Percentiles rank a stretch among this genome's conserved stretches.
phyloP scores from a whole-genome alignment of 1,140 invertebrate species.

The Metaphire vulgaris region DNA sequence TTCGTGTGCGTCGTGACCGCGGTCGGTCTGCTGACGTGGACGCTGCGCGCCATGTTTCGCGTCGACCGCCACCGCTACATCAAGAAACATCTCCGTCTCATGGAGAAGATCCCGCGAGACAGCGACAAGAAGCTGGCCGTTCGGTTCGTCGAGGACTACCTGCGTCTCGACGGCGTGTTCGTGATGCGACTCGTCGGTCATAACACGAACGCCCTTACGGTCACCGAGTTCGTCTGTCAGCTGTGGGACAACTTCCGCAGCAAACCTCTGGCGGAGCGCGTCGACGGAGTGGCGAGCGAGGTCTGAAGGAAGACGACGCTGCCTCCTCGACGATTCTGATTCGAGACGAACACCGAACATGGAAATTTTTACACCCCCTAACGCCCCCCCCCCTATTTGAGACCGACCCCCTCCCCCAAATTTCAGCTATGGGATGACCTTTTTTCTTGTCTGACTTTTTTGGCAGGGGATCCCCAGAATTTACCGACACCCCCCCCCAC shows the following conservation, averaged over 20 bases:
- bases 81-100: slow-evolving; percentile 31
- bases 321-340: no score
- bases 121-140: slow-evolving; percentile 27
- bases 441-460: no score
- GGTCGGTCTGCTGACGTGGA: slow-evolving; percentile 46
- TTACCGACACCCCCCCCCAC: no score
- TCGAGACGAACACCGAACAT: no score
- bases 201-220: slow-evolving; percentile 36
- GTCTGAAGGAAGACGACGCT: neutral
- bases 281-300: neutral
- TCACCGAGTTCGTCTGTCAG: slow-evolving; percentile 20
- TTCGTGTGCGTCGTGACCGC: slow-evolving; percentile 38
- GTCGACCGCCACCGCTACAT: slow-evolving; percentile 28
- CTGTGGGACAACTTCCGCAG: slow-evolving; percentile 13
- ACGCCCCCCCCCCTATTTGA: no score
- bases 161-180: slow-evolving; percentile 52
- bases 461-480: no score
- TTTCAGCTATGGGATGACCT: no score
- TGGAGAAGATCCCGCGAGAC: slow-evolving; percentile 22
- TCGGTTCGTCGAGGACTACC: slow-evolving; percentile 41
- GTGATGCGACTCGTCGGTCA: slow-evolving; percentile 51
- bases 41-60: slow-evolving; percentile 40
- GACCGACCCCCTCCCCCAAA: no score
- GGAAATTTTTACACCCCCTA: no score
- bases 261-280: neutral